phyloP scores from a whole-genome alignment of 1,140 invertebrate genomes.

The Camponotus floridanus region DNA sequence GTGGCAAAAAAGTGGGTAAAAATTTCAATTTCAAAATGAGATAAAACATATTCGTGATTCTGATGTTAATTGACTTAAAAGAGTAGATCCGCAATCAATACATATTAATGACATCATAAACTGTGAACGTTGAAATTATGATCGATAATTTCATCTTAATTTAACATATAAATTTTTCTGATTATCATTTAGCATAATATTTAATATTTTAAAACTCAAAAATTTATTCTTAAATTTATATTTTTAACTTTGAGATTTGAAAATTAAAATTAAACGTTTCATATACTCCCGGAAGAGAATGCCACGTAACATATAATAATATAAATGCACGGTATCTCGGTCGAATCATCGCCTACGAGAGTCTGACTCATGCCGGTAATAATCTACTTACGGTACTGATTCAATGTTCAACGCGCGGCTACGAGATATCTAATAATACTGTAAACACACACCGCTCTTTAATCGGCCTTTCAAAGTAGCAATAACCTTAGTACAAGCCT shows the following conservation, averaged over 20 bases:
- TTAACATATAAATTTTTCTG: not conserved
- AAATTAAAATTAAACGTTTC: not conserved
- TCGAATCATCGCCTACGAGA: constrained; percentile 27
- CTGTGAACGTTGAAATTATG: not conserved
- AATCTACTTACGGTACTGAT: constrained; percentile 47
- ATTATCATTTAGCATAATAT: too few species aligned
- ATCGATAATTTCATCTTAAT: constrained; percentile 4
- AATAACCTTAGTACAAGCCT: not conserved
- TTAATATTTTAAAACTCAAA: not conserved
- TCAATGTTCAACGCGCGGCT: constrained; percentile 26
- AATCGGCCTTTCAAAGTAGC: constrained; percentile 9
- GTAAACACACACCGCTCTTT: constrained; percentile 15
- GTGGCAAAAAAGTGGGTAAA: not conserved
- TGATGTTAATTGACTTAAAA: not conserved
- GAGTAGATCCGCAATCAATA: not conserved
- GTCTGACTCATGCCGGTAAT: constrained; percentile 50
- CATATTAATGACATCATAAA: not conserved
- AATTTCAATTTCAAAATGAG: not conserved
- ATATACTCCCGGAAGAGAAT: not conserved
- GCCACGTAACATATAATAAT: constrained; percentile 10
- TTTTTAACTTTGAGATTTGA: not conserved
- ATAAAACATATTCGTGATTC: not conserved
- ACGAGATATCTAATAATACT: constrained; percentile 35
- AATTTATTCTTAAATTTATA: not conserved
- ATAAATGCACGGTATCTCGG: constrained; percentile 24